A percentile compares a stretch with the other conserved stretches of the same genome.
Evolutionary conservation across 1,140 invertebrate species (phyloP).

Genomic region (Drosophila tristis): DNA sequence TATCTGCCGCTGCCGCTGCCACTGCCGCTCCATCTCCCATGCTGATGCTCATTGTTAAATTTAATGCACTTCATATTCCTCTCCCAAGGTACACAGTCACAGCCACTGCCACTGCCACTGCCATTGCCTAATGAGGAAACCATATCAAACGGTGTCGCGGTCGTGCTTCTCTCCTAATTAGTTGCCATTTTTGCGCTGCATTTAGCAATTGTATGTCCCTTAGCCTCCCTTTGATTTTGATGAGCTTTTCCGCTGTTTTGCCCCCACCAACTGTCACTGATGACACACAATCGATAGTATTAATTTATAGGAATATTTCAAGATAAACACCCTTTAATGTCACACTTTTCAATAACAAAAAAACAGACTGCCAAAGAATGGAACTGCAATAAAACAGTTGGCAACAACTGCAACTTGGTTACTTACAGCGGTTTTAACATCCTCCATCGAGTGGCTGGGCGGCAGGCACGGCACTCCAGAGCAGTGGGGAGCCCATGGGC

Average conservation of each 20-base stretch:
- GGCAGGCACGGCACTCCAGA: too few relatives aligned
- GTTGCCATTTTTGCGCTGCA: conserved; percentile 7
- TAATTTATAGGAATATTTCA: too few relatives aligned
- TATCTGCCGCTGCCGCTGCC: not conserved
- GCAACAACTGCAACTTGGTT: conserved; percentile 62
- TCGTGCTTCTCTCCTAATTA: conserved; percentile 15
- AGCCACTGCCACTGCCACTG: too few relatives aligned
- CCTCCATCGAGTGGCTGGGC: conserved; percentile 40
- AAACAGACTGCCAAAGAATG: too few relatives aligned
- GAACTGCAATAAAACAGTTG: not conserved
- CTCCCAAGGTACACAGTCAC: too few relatives aligned
- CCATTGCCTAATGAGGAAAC: conserved; percentile 12
- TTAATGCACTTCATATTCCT: conserved; percentile 36
- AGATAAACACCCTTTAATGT: too few relatives aligned
- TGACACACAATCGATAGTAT: too few relatives aligned
- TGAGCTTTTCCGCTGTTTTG: not conserved
- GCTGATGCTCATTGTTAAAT: conserved; percentile 9
- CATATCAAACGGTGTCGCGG: conserved; percentile 14
- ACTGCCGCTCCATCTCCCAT: too few relatives aligned
- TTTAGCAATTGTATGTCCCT: not conserved
- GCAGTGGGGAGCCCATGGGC: not conserved
- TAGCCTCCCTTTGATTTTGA: not conserved
- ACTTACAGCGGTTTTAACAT: conserved; percentile 66
- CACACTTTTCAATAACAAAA: too few relatives aligned
- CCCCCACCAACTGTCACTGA: too few relatives aligned